A percentile compares a stretch with the other conserved stretches of the same genome.
Conservation (phyloP, 2,888 invertebrate genomes). For the Scrobipalpa atriplicella region DNA sequence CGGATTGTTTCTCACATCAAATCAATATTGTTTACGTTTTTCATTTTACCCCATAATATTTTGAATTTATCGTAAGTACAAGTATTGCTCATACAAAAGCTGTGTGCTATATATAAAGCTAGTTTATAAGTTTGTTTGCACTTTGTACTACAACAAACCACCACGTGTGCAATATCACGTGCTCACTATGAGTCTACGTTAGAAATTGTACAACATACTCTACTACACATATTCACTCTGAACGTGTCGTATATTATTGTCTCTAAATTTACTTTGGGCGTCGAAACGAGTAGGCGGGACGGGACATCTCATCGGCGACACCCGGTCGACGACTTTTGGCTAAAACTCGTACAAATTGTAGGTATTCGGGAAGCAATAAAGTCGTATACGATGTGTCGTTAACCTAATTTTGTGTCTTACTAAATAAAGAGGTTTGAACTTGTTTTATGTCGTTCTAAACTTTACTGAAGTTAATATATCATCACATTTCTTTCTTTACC, state of each 20-base stretch:
- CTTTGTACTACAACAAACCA: neutral
- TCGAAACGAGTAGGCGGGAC: conserved; percentile 20
- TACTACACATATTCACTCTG: neutral
- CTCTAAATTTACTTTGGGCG: conserved; percentile 17
- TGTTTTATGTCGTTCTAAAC: neutral
- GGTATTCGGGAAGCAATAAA: conserved; percentile 6
- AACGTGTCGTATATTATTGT: conserved; percentile 6
- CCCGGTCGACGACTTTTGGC: conserved; percentile 24
- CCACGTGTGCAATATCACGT: conserved; percentile 4
- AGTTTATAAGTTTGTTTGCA: neutral
- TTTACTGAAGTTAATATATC: neutral
- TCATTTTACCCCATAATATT: neutral
- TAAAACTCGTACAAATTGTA: neutral
- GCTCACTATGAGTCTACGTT: neutral
- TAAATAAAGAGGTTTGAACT: neutral
- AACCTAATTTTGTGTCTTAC: conserved; percentile 5
- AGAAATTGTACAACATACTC: neutral
- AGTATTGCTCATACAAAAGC: neutral
- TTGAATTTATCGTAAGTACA: neutral
- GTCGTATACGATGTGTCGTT: conserved; percentile 9
- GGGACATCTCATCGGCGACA: conserved; percentile 6
- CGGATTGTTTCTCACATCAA: too few species aligned
- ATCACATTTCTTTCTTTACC: neutral
- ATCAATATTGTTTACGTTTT: too few species aligned
- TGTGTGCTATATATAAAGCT: neutral